Conservation (phyloP, 2,888 invertebrate genomes). For the Leptura quadrifasciata region DNA sequence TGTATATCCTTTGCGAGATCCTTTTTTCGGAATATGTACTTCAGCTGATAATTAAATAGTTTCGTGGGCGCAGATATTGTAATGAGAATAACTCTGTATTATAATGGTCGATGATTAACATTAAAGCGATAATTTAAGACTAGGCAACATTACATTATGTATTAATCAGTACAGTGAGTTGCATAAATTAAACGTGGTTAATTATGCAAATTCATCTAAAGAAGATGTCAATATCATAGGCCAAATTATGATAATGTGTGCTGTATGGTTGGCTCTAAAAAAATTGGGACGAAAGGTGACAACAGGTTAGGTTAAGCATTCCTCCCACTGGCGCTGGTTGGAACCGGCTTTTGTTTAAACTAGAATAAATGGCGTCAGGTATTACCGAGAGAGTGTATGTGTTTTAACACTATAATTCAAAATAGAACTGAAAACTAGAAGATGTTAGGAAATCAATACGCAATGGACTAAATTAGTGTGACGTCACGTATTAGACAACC, state of each 20-base stretch:
- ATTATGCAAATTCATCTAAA: conserved; percentile 3
- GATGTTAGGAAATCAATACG: no score
- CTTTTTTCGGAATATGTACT: not conserved
- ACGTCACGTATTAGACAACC: no score
- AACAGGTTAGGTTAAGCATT: not conserved
- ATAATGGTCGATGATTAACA: not conserved
- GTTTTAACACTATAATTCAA: no score
- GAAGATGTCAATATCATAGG: not conserved
- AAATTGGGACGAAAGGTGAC: conserved; percentile 7
- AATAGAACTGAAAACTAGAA: no score
- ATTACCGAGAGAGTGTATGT: not conserved
- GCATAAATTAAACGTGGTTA: not conserved
- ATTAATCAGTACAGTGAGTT: not conserved
- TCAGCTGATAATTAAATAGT: not conserved
- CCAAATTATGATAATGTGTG: not conserved
- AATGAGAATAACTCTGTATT: not conserved
- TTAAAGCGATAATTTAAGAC: not conserved
- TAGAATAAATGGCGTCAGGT: not conserved
- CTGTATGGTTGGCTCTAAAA: not conserved
- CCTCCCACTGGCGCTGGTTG: not conserved
- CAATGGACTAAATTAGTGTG: no score
- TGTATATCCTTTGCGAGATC: not conserved
- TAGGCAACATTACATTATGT: not conserved
- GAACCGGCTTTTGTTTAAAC: not conserved
- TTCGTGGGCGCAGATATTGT: not conserved